A percentile compares a stretch with the other conserved stretches of the same genome.
Evolutionary conservation across 2,113 vertebrate genomes (phyloP).

Genomic region (Cebidichthys violaceus): DNA sequence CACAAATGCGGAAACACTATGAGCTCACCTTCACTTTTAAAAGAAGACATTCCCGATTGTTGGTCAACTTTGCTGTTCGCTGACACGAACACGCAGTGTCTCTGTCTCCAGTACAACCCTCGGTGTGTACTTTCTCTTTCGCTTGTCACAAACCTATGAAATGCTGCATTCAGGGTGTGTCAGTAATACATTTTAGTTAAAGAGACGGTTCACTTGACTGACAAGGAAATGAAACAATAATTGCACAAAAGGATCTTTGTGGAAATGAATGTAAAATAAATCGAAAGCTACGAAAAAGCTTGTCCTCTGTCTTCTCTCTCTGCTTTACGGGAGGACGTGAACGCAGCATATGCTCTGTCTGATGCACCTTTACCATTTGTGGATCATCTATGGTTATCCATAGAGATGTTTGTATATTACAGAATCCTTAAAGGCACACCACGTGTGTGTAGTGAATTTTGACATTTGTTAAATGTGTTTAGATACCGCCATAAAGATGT

Average conservation of each 20-base stretch:
- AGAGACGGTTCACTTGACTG: not conserved
- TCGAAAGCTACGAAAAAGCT: not conserved
- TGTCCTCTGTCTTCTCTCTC: not conserved
- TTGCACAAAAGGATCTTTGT: not conserved
- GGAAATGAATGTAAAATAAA: not conserved
- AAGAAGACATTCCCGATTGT: too few species aligned
- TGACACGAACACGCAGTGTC: not conserved
- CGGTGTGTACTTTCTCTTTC: conserved; percentile 32
- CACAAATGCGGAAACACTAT: not conserved
- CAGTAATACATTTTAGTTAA: not conserved
- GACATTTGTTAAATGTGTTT: not conserved
- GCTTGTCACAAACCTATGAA: accelerated
- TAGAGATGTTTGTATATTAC: not conserved
- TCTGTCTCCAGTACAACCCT: not conserved
- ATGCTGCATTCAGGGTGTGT: not conserved
- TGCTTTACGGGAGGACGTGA: not conserved
- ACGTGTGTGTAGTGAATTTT: not conserved
- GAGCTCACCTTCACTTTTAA: not conserved
- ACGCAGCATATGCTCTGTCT: not conserved
- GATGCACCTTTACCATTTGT: not conserved
- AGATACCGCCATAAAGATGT: not conserved
- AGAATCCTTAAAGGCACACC: not conserved
- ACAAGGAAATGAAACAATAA: not conserved
- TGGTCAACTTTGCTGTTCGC: not conserved
- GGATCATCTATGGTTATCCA: not conserved